Evolutionary conservation across 2,113 vertebrate species (phyloP).

Genomic region (Nannospalax galili): DNA sequence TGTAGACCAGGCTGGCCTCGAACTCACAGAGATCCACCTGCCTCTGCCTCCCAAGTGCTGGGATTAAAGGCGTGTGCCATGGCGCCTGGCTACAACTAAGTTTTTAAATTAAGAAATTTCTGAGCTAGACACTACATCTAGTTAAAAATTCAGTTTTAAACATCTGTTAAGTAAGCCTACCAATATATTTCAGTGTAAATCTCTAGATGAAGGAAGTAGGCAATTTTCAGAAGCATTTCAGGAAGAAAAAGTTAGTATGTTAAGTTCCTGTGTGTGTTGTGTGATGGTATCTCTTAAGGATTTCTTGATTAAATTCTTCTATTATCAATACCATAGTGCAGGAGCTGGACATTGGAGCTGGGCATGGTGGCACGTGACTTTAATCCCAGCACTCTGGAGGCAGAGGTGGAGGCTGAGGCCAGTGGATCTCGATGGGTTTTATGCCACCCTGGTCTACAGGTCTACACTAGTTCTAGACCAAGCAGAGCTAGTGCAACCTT

Average conservation of each 20-base stretch:
- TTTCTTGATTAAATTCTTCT: not conserved
- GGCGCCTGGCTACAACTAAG: not conserved
- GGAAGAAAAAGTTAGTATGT: constrained; percentile 29
- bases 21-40: too few relatives aligned
- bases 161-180: not conserved
- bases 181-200: constrained; percentile 24
- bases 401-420: too few relatives aligned
- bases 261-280: not conserved
- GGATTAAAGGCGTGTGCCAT: too few relatives aligned
- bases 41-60: too few relatives aligned
- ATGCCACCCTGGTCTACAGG: too few relatives aligned
- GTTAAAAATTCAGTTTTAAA: constrained; percentile 56
- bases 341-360: not conserved
- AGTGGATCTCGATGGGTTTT: too few relatives aligned
- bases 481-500: too few relatives aligned
- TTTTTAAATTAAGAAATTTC: constrained; percentile 54
- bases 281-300: constrained; percentile 12
- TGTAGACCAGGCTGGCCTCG: too few relatives aligned
- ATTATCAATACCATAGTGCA: not conserved
- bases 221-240: constrained; percentile 50
- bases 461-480: too few relatives aligned
- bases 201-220: constrained; percentile 37
- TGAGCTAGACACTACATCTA: not conserved
- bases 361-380: too few relatives aligned
- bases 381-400: too few relatives aligned